Percentiles rank a stretch among this genome's conserved stretches.
phyloP scores from a whole-genome alignment of 1,140 invertebrate genomes.

The Temnothorax longispinosus region DNA sequence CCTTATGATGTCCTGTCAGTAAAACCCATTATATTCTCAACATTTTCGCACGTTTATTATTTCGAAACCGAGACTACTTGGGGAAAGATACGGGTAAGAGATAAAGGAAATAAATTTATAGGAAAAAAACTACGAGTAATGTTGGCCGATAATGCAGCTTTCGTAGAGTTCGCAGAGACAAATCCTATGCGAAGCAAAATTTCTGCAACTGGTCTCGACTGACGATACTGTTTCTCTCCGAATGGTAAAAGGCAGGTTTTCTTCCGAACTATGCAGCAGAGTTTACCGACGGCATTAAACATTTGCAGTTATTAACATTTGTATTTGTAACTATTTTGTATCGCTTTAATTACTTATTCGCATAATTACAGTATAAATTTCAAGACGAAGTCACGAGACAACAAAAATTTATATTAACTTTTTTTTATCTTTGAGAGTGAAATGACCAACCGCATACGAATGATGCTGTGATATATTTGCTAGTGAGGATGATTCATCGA shows the following conservation, averaged over 20 bases:
- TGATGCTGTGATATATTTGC: neutral
- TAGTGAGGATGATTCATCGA: neutral
- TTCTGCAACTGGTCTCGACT: neutral
- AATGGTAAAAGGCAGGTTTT: constrained; percentile 22
- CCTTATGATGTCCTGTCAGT: constrained; percentile 44
- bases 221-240: neutral
- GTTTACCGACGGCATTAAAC: neutral
- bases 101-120: neutral
- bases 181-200: neutral
- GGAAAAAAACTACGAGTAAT: neutral
- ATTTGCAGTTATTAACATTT: neutral
- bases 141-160: constrained; percentile 5
- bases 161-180: neutral
- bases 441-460: neutral
- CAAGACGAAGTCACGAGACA: neutral
- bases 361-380: constrained; percentile 1
- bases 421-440: neutral
- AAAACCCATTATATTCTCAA: constrained; percentile 31
- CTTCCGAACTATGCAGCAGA: neutral
- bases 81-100: neutral
- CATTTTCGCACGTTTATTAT: constrained; percentile 5
- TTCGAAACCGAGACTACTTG: neutral
- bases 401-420: constrained; percentile 8
- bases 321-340: neutral
- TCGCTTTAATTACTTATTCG: neutral